phyloP scores from a whole-genome alignment of 2,797 vertebrate species.

The Brachyrhaphis roseni region DNA sequence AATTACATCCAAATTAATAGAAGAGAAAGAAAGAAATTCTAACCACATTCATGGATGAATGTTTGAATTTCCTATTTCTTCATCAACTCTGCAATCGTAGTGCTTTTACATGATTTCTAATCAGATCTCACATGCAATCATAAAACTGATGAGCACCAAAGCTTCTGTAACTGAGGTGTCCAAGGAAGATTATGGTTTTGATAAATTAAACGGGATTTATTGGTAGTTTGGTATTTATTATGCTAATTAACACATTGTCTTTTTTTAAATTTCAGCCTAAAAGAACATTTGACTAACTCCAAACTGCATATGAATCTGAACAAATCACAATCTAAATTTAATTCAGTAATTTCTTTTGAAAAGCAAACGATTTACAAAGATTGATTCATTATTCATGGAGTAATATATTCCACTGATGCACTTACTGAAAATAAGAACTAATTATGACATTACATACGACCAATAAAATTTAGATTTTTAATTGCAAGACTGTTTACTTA shows the following conservation, averaged over 20 bases:
- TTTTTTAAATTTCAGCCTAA: background rate
- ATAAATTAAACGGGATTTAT: conserved; percentile 38
- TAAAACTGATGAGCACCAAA: conserved; percentile 46
- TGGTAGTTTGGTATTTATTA: conserved; percentile 33
- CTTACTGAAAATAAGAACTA: background rate
- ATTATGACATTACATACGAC: background rate
- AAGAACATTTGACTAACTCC: background rate
- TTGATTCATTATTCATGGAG: background rate
- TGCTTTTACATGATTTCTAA: conserved; percentile 49
- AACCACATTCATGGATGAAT: conserved; percentile 20
- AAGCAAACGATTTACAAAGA: too few species aligned
- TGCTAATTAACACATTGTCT: conserved; percentile 32
- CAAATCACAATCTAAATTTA: background rate
- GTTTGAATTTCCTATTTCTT: conserved; percentile 25
- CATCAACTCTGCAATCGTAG: conserved; percentile 19
- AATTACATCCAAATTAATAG: conserved; percentile 72
- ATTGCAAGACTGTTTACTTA: background rate
- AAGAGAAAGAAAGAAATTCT: conserved; percentile 1
- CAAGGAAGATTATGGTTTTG: conserved; percentile 27
- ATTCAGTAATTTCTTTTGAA: background rate
- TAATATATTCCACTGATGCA: background rate
- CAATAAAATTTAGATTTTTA: background rate
- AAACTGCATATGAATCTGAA: conserved; percentile 1
- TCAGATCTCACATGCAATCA: conserved; percentile 57
- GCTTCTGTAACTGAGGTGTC: conserved; percentile 53